Conservation (phyloP, 2,888 invertebrate genomes). For the Phasia obesa region DNA sequence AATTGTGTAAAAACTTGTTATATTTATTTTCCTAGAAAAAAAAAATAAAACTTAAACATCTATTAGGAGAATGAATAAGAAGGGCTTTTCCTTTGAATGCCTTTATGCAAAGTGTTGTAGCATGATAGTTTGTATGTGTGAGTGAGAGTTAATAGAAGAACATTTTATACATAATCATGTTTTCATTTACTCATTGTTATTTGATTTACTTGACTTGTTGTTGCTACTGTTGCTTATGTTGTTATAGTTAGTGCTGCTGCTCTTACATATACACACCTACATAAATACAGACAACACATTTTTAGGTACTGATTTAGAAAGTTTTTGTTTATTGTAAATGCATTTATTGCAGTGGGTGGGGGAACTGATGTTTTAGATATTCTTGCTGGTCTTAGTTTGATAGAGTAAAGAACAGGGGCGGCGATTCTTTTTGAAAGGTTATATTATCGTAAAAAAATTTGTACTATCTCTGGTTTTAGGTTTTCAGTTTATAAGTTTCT, state of each 20-base stretch:
- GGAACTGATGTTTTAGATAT: not conserved
- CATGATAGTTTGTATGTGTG: not conserved
- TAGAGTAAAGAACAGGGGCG: too few relatives aligned
- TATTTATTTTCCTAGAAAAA: too few relatives aligned
- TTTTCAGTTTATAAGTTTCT: too few relatives aligned
- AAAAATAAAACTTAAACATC: not conserved
- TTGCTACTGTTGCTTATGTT: constrained; percentile 16
- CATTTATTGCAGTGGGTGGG: constrained; percentile 1
- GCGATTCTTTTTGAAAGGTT: too few relatives aligned
- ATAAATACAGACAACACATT: not conserved
- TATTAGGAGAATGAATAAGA: not conserved
- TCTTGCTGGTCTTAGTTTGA: not conserved
- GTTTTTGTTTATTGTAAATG: constrained; percentile 34
- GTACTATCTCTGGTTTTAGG: too few relatives aligned
- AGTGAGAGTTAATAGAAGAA: not conserved
- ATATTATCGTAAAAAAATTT: too few relatives aligned
- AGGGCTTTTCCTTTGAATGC: not conserved
- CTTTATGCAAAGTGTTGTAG: not conserved
- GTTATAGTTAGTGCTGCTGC: not conserved
- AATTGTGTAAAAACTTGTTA: not conserved
- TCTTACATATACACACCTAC: not conserved
- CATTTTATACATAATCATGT: constrained; percentile 31
- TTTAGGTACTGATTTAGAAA: constrained; percentile 10
- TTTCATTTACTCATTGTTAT: constrained; percentile 36
- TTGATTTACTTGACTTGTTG: constrained; percentile 35